These are phyloP conservation scores for Drosophila fungiperda DNA, from an alignment of 2,888 invertebrate species.

Conservation along the genomic window DNA sequence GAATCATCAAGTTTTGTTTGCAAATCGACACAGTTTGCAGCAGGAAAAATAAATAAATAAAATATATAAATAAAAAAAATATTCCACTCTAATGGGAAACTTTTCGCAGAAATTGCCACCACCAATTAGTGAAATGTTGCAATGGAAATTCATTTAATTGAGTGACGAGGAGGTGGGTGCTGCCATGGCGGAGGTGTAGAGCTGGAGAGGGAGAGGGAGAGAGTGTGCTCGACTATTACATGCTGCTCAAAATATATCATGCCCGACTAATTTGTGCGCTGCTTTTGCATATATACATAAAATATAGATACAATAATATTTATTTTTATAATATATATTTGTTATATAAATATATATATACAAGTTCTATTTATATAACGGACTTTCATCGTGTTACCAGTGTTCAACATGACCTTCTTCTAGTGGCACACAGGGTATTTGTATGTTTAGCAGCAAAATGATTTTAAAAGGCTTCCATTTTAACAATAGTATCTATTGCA, in stretches of 20 bases:
- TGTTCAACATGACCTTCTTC: not conserved
- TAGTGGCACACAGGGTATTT: not conserved
- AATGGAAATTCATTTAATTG: constrained; percentile 3
- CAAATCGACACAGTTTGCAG: not conserved
- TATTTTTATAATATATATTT: no score
- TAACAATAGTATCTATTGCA: not conserved
- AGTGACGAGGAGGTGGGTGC: not conserved
- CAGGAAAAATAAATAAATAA: not conserved
- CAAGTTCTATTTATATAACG: no score
- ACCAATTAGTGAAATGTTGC: constrained; percentile 5
- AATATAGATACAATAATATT: no score
- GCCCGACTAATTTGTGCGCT: not conserved
- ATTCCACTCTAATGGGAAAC: not conserved
- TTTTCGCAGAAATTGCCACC: not conserved
- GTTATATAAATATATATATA: no score
- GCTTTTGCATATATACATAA: not conserved
- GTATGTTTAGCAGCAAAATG: not conserved
- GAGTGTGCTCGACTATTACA: not conserved
- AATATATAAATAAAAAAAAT: not conserved
- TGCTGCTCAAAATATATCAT: not conserved
- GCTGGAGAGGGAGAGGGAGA: not conserved
- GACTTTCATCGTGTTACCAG: not conserved
- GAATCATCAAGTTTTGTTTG: not conserved
- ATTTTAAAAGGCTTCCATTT: not conserved
- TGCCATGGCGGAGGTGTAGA: not conserved